phyloP scores from a whole-genome alignment of 2,797 vertebrate species.

The Merluccius polli region DNA sequence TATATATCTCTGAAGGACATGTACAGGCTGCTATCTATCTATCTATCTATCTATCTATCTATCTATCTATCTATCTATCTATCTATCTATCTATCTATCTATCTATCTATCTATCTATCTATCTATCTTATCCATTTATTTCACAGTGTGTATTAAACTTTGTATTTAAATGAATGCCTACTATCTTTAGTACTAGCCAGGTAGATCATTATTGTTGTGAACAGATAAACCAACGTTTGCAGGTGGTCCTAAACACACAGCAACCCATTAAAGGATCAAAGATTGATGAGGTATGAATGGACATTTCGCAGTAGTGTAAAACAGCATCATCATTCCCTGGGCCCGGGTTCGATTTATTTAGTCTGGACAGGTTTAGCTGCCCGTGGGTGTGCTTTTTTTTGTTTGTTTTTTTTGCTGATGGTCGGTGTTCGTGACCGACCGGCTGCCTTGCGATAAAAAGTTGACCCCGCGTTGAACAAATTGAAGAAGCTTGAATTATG shows the following conservation, averaged over 20 bases:
- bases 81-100: too few relatives aligned
- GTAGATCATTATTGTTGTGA: background rate
- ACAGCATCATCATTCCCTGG: background rate
- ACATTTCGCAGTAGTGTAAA: background rate
- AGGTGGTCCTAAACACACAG: background rate
- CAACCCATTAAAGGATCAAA: background rate
- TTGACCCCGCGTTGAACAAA: background rate
- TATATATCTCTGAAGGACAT: too few relatives aligned
- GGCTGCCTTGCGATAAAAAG: background rate
- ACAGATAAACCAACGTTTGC: background rate
- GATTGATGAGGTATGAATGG: background rate
- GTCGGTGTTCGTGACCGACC: background rate
- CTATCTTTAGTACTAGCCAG: background rate
- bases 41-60: too few relatives aligned
- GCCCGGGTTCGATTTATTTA: background rate
- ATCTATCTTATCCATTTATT: background rate
- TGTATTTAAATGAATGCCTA: background rate
- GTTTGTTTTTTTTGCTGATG: background rate
- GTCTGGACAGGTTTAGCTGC: background rate
- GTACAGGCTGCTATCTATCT: too few relatives aligned
- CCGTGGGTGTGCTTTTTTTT: background rate
- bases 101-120: too few relatives aligned
- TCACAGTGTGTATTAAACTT: background rate
- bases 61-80: too few relatives aligned
- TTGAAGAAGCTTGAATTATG: background rate